Evolutionary conservation across 1,140 invertebrate genomes (phyloP), one percentile per base, ranked within the genome.

Genomic region (Harpegnathos saltator): DNA sequence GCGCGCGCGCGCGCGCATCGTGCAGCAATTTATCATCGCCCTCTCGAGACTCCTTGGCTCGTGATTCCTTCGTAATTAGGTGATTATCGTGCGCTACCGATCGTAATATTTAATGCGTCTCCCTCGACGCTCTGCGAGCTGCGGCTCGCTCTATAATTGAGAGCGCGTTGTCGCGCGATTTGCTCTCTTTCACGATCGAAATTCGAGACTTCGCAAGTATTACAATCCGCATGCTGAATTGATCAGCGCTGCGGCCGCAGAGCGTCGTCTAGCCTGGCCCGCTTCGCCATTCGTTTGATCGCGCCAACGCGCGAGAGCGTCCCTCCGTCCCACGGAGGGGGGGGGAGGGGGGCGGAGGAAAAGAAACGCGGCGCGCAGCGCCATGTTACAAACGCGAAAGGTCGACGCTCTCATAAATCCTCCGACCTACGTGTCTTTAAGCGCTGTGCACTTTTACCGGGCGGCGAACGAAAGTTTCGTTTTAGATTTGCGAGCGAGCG

Each of bases 381-480:
- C 12, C 9, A 52, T 33, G 75, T 68, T 84, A 84, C 38, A 85
- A 52, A 81, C 72, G 78, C 58, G 66, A 92, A 92, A 92, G 90
- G 92, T 92, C 91, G 92, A 90, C 85, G 86, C 86, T 91, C 90
- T 89, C 90, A 91, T 92, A 93, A 92, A 92, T 92, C 89, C 52
- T 73, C 81, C 81, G 89, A 84, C 68, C 85, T 71, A 88, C 50
- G 69, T 89, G 26, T 83, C 78, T 87, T 87, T 71, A 77, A 66
- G 78, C 87, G 59, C 26, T 74, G 38, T 44, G 24, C 58, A 73
- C 71, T 81, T 62, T 84, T 84, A 65, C 73, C 22, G 24, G 62
- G 69, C 54, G 56, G 63, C 68, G 44, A 48, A 44, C 38, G 38
- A 44, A 44, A 44, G 54, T 82, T 89, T 81, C 80, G 48, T 86